Conservation (phyloP, 2,113 vertebrate species). For the Mungos mungo region DNA sequence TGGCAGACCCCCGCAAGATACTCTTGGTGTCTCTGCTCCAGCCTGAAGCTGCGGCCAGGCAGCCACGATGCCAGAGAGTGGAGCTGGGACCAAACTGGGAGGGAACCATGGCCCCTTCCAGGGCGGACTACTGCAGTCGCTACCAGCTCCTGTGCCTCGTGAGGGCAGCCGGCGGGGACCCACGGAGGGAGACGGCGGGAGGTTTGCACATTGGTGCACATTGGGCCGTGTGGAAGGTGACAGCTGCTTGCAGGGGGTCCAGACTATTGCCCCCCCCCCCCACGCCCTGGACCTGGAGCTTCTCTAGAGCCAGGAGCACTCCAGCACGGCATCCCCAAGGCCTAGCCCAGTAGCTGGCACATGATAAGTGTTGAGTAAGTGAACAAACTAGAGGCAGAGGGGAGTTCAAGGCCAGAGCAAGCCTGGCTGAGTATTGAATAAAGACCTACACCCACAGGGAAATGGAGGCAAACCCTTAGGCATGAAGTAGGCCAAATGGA, state of each 20-base stretch:
- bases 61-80: background rate
- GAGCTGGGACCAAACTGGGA: background rate
- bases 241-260: background rate
- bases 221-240: background rate
- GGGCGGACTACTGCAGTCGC: accelerated
- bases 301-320: background rate
- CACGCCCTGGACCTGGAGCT: background rate
- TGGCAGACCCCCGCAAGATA: background rate
- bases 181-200: background rate
- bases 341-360: background rate
- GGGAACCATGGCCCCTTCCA: accelerated
- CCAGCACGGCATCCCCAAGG: background rate
- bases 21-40: background rate
- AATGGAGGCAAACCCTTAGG: background rate
- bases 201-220: accelerated
- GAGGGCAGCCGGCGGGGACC: background rate
- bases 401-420: background rate
- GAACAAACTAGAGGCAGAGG: background rate
- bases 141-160: background rate
- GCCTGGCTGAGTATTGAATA: background rate
- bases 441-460: background rate
- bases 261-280: background rate
- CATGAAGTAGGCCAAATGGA: background rate
- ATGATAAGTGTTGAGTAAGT: background rate
- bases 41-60: background rate